phyloP scores from a whole-genome alignment of 2,888 invertebrate species.

The Oegoconia quadripuncta region DNA sequence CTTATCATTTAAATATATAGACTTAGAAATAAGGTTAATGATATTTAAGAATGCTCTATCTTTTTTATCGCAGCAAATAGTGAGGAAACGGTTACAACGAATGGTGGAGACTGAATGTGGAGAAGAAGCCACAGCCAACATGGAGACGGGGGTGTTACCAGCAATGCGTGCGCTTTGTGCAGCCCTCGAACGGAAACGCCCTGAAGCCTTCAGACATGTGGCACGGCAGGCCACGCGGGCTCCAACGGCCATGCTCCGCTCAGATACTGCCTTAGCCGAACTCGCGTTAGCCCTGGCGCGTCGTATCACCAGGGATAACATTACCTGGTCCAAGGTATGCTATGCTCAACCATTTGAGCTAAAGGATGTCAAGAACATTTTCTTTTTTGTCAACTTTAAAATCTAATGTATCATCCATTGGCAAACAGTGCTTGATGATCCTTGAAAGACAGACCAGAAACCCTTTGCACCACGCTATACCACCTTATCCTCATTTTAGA shows the following conservation, averaged over 20 bases:
- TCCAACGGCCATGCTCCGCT: constrained; percentile 78
- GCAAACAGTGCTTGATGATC: too few species aligned
- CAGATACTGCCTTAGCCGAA: constrained; percentile 80
- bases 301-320: constrained; percentile 84
- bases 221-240: constrained; percentile 84
- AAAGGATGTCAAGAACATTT: too few species aligned
- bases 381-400: too few species aligned
- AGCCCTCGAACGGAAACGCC: constrained; percentile 88
- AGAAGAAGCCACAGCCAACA: constrained; percentile 71
- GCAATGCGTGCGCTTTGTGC: constrained; percentile 77
- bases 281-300: constrained; percentile 84
- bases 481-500: too few species aligned
- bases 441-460: too few species aligned
- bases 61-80: constrained; percentile 53
- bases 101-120: constrained; percentile 77
- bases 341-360: constrained; percentile 3
- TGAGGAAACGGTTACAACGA: constrained; percentile 64
- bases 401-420: too few species aligned
- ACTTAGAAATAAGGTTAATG: too few species aligned
- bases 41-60: background rate
- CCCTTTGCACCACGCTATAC: too few species aligned
- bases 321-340: constrained; percentile 91
- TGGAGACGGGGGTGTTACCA: constrained; percentile 63
- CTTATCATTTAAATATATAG: background rate
- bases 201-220: constrained; percentile 85